A percentile compares a stretch with the other conserved stretches of the same genome.
phyloP scores from a whole-genome alignment of 2,888 invertebrate genomes.

The Mesorhabditis belari region DNA sequence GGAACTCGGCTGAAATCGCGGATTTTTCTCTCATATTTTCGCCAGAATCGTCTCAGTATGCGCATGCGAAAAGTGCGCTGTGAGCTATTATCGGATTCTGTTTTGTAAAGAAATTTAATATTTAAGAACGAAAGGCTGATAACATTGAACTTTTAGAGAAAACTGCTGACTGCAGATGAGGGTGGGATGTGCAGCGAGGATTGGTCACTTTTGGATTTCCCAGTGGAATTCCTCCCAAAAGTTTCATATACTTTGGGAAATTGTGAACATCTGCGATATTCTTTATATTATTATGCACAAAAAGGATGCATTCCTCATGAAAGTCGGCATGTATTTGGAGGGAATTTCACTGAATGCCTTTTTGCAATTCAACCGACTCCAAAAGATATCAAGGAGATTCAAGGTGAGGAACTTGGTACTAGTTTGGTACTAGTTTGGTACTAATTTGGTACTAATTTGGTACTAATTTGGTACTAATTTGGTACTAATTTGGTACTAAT shows the following conservation, averaged over 20 bases:
- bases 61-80: not conserved
- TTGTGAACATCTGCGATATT: not conserved
- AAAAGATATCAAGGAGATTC: not conserved
- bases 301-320: not conserved
- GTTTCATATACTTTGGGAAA: not conserved
- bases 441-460: no score
- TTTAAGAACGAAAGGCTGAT: not conserved
- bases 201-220: not conserved
- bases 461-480: no score
- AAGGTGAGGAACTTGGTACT: no score
- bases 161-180: not conserved
- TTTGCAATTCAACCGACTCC: not conserved
- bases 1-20: not conserved
- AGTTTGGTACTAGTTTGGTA: no score
- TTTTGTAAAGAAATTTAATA: not conserved
- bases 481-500: no score
- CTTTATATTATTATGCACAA: not conserved
- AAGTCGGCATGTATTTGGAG: not conserved
- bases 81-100: not conserved
- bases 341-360: not conserved
- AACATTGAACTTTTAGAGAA: not conserved
- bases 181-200: not conserved
- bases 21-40: not conserved
- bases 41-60: not conserved
- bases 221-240: not conserved